Conservation (phyloP, 2,888 invertebrate species). For the Lampropteryx suffumata region DNA sequence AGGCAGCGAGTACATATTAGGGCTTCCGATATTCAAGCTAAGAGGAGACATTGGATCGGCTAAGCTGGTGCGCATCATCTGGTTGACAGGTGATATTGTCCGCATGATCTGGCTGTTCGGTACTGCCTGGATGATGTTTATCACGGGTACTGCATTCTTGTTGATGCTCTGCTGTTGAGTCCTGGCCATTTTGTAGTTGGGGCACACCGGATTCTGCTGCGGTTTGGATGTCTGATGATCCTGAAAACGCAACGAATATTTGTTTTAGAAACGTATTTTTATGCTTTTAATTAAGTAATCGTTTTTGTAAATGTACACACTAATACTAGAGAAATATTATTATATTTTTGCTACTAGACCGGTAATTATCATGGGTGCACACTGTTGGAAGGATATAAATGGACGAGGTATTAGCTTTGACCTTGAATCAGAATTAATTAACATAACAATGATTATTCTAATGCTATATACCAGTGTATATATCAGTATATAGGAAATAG, state of each 20-base stretch:
- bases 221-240: slow-evolving; percentile 37
- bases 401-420: slow-evolving; percentile 55
- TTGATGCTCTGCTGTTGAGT: slow-evolving; percentile 40
- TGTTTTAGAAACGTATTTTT: slow-evolving; percentile 36
- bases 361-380: slow-evolving; percentile 45
- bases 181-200: slow-evolving; percentile 48
- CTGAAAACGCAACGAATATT: slow-evolving; percentile 55
- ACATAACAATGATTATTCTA: slow-evolving; percentile 15
- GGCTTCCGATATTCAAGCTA: slow-evolving; percentile 62
- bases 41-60: slow-evolving; percentile 64
- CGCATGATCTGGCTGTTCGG: slow-evolving; percentile 31
- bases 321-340: slow-evolving; percentile 6
- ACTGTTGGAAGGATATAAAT: slow-evolving; percentile 31
- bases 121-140: slow-evolving; percentile 57
- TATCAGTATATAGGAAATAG: no score
- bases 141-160: slow-evolving; percentile 56
- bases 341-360: background rate
- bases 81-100: no score
- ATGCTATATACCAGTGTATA: no score
- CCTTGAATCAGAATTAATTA: slow-evolving; percentile 42
- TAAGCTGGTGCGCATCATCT: slow-evolving; percentile 25
- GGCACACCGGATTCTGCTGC: slow-evolving; percentile 44
- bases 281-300: no score
- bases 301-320: background rate
- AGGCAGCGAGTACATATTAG: slow-evolving; percentile 62